Base-by-base conservation (phyloP, 2,113 vertebrate species). In the Muscicapa adusta region DNA sequence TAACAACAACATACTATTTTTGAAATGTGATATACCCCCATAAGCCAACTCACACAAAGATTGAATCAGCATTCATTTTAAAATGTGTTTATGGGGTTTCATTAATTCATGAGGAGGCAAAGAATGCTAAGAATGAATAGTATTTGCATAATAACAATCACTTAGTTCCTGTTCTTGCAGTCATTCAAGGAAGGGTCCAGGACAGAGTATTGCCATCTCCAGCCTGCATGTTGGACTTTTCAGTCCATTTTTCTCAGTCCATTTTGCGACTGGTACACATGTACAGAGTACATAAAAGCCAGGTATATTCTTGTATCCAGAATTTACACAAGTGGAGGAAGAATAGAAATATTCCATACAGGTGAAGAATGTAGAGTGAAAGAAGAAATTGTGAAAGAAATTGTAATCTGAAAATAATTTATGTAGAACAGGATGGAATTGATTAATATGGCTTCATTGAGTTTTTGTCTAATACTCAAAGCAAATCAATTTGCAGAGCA, bases 81-180 rank as follows among this genome's bases (percentile, higher is more conserved):
- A 92, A 89, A 60, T 81, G 23, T 85, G 43, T 67, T 93, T 85
- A 72, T 51, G 40, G 38, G 24, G 40, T 75, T 94, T 95, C 81
- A 62, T 91, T 94, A 88, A 83, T 91, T 86, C 86, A 82, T n/a
- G 45, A 57, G 57, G 25, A 93, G 73, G 22, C 61, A 95, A 89
- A 93, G 48, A 85, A 82, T 75, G n/a, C 81, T 88, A 72, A 94
- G 81, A 93, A 71, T 40, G 73, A 96, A 62, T 45, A 78, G n/a
- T 20, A 91, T 96, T 89, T 96, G 89, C 87, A 94, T 95, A 84
- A 80, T 62, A 93, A 72, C 24, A 70, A 81, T 34, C 33, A 71
- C 43, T 87, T 78, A 24, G 11, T 89, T 91, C 43, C 40, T 67
- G 14, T 48, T 54, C 38, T 87, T 57, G 36, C 31, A 91, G 53